Percentiles rank a stretch among this genome's conserved stretches.
Evolutionary conservation across 2,113 vertebrate species (phyloP).

Genomic region (Sander lucioperca): DNA sequence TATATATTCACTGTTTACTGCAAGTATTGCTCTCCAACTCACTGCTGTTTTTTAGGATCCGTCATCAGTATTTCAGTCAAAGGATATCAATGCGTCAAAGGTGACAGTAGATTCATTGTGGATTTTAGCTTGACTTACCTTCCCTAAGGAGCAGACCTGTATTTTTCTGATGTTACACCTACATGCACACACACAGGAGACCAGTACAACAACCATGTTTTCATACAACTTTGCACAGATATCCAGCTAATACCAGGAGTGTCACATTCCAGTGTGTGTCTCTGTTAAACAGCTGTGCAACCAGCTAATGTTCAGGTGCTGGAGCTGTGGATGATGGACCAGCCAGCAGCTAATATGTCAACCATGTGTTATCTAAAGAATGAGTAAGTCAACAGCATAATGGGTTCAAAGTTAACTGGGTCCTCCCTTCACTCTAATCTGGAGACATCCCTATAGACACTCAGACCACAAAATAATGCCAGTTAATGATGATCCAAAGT

Average conservation of each 20-base stretch:
- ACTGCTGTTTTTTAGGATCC: not conserved
- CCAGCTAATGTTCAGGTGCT: constrained; percentile 78
- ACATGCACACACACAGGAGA: constrained; percentile 10
- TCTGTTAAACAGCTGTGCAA: constrained; percentile 76
- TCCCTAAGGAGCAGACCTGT: not conserved
- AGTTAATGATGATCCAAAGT: constrained; percentile 15
- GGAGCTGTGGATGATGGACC: constrained; percentile 59
- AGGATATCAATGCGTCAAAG: constrained; percentile 1
- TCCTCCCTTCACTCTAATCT: constrained; percentile 64
- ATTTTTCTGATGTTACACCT: constrained; percentile 31
- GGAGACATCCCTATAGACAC: constrained; percentile 42
- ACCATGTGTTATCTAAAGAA: constrained; percentile 77
- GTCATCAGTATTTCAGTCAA: not conserved
- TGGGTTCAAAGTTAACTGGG: constrained; percentile 75
- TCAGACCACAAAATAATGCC: constrained; percentile 22
- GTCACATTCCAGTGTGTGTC: constrained; percentile 68
- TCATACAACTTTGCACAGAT: constrained; percentile 36
- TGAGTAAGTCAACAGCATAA: constrained; percentile 72
- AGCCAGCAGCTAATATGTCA: constrained; percentile 70
- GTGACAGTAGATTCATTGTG: not conserved
- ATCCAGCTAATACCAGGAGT: constrained; percentile 60
- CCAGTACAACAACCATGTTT: constrained; percentile 47
- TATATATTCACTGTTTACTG: not conserved
- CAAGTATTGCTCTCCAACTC: not conserved
- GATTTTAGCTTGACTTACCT: constrained; percentile 19